These are phyloP conservation scores for Caenorhabditis imperialis DNA, from an alignment of 2,888 invertebrate species.

Conservation along the genomic window DNA sequence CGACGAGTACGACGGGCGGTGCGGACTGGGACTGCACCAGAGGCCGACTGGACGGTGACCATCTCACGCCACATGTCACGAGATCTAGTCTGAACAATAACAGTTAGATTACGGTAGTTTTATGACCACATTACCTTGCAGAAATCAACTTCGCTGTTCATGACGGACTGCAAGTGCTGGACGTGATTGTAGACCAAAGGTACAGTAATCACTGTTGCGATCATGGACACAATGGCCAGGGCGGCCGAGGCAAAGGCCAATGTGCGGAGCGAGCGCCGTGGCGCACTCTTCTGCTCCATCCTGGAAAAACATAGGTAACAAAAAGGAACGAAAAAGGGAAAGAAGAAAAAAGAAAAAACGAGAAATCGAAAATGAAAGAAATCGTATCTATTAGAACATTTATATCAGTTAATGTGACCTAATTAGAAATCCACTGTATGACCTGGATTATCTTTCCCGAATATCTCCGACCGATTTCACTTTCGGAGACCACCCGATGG, in stretches of 20 bases:
- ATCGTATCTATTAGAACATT: constrained; percentile 28
- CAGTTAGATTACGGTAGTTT: too few species aligned
- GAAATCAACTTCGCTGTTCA: constrained; percentile 78
- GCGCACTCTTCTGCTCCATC: constrained; percentile 49
- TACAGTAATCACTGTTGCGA: constrained; percentile 76
- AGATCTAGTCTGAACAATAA: constrained; percentile 70
- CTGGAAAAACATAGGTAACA: constrained; percentile 6
- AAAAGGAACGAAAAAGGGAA: constrained; percentile 1
- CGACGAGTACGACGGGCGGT: constrained; percentile 57
- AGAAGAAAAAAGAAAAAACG: constrained; percentile 4
- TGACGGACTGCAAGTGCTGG: constrained; percentile 77
- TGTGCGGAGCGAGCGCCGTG: constrained; percentile 69
- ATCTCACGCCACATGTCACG: constrained; percentile 78
- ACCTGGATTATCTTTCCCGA: constrained; percentile 52
- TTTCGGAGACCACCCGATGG: constrained; percentile 15
- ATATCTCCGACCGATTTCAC: constrained; percentile 51
- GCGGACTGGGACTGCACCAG: constrained; percentile 58
- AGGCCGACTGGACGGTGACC: constrained; percentile 75
- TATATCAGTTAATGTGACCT: constrained; percentile 51
- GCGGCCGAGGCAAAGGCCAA: constrained; percentile 77
- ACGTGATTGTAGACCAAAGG: constrained; percentile 78
- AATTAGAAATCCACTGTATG: constrained; percentile 48
- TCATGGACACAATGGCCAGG: constrained; percentile 71
- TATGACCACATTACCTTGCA: too few species aligned
- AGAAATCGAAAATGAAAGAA: constrained; percentile 27